Evolutionary conservation across 2,113 vertebrate genomes (phyloP).

Genomic region (Mionectes macconnelli): DNA sequence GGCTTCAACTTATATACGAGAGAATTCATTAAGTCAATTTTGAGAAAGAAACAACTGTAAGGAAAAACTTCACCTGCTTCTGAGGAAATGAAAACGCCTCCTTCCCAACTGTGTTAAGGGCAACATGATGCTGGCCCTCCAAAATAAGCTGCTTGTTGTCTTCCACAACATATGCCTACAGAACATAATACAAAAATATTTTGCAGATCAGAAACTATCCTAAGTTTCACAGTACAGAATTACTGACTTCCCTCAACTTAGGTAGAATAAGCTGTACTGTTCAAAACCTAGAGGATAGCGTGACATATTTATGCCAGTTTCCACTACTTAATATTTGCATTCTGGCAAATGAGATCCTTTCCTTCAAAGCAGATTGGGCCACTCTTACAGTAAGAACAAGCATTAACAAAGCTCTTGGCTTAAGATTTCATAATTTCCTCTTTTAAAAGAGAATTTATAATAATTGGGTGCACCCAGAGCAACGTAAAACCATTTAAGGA

Average conservation of each 20-base stretch:
- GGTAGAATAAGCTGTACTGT: not conserved
- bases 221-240: not conserved
- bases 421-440: not conserved
- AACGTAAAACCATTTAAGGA: not conserved
- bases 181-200: conserved; percentile 10
- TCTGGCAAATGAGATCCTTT: not conserved
- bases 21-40: not conserved
- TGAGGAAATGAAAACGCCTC: conserved; percentile 88
- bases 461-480: not conserved
- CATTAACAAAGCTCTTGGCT: not conserved
- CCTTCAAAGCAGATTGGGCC: not conserved
- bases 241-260: not conserved
- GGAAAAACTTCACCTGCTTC: conserved; percentile 78
- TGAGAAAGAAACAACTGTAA: not conserved
- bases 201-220: not conserved
- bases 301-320: not conserved
- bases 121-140: conserved; percentile 94
- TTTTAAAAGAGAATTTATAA: not conserved
- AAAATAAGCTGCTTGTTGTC: conserved; percentile 95
- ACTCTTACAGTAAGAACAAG: not conserved
- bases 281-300: not conserved
- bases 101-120: conserved; percentile 85
- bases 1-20: not conserved
- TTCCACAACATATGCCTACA: conserved; percentile 92
- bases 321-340: not conserved